Evolutionary conservation across 2,113 vertebrate genomes (phyloP), one percentile per base, ranked within the genome.

Genomic region (Paratilapia polleni): DNA sequence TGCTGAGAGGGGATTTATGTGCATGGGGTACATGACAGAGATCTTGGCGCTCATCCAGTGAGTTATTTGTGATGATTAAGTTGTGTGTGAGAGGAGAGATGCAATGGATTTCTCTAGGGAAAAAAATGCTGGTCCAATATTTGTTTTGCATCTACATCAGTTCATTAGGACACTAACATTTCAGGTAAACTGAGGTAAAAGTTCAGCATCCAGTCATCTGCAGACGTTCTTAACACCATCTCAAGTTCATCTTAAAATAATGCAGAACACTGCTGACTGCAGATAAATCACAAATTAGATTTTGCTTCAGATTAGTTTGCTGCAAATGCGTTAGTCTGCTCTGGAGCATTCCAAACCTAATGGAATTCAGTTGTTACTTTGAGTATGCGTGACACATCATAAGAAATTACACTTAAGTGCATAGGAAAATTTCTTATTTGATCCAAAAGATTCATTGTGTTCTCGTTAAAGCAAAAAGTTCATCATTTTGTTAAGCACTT

Each of bases 221-320:
- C 81, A 66, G 80, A 81, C 63, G 63, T 88, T 85, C 70, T 88
- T 83, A 82, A 43, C 63, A 84, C 66, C 75, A 73, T 81, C 81
- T 87, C 86, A 87, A 41, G 77, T 88, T 88, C 66, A 83, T 63
- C 77, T 86, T 58, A 90, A 87, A 90, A 85, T 88, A 83, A 86
- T 87, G 54, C 5, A 20, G 52, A 31, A 63, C 38, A 75, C 38
- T 24, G 80, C 78, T 84, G 86, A 87, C 66, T 34, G 68, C 64
- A 26, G 82, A 87, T 60, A 78, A 68, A 91, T 76, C 85, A 81
- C 83, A 82, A 79, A 85, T 89, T 75, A 82, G 52, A 91, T 86
- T 89, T 85, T 60, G 75, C 14, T 58, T 87, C 41, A 36, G 57
- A 87, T 85, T 26, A 56, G 58, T 78, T 77, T 70, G 31, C 73